phyloP scores from a whole-genome alignment of 2,888 invertebrate genomes.

The Folsomia manolachei region DNA sequence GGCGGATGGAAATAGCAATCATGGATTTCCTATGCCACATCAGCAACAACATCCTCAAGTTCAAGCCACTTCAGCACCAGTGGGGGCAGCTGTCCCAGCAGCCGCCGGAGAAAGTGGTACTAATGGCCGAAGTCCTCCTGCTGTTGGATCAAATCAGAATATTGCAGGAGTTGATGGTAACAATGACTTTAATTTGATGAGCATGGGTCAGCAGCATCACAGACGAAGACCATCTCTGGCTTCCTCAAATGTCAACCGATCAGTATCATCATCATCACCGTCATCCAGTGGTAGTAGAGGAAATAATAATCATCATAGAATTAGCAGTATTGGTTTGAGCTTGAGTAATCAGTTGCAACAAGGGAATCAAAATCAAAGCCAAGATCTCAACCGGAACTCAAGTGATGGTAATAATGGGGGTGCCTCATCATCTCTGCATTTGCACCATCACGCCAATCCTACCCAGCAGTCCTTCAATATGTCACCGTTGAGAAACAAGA shows the following conservation, averaged over 20 bases:
- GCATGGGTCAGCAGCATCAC: neutral
- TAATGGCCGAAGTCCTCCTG: neutral
- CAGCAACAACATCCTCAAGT: constrained; percentile 4
- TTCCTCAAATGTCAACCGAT: constrained; percentile 28
- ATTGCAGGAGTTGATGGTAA: neutral
- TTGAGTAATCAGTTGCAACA: neutral
- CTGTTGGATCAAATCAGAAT: neutral
- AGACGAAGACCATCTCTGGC: constrained; percentile 6
- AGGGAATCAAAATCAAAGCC: neutral
- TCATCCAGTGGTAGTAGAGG: neutral
- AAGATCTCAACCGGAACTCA: neutral
- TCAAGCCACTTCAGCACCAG: neutral
- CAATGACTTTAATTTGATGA: neutral
- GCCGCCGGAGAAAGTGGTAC: too few relatives aligned
- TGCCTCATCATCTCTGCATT: neutral
- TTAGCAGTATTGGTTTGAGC: constrained; percentile 19
- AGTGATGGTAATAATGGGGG: too few relatives aligned
- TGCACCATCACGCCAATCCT: constrained; percentile 17
- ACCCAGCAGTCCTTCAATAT: constrained; percentile 24
- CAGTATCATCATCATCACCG: constrained; percentile 13
- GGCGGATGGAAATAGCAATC: constrained; percentile 26
- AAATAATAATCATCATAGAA: constrained; percentile 3
- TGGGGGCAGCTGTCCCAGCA: neutral
- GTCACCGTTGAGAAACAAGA: constrained; percentile 46
- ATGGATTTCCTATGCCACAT: constrained; percentile 21